Base-by-base conservation (phyloP, 2,113 vertebrate species). In the Gambusia affinis region DNA sequence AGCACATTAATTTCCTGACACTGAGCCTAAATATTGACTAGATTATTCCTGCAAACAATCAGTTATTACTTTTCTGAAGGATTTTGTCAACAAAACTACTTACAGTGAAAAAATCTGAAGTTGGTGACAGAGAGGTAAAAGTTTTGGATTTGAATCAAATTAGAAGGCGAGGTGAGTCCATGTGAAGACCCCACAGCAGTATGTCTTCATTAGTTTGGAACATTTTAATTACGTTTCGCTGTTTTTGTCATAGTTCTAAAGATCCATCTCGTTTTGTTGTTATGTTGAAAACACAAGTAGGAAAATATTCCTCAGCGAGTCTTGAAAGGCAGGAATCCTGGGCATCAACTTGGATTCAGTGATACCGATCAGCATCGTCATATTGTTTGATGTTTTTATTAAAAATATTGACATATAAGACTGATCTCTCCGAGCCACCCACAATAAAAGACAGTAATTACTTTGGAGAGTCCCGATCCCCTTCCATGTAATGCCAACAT, bases 281-380 rank as follows among this genome's bases (percentile, higher is more conserved):
- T 57, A 24, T 57, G 51, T 10, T 22, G 60, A 64, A 64, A 64
- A 51, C 60, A 60, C 1, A 0, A 27, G 12, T 29, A n/a, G 47
- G 27, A 47, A 47, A 1, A 0, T 0, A 35, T 1, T 15, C 6
- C 27, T 22, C 44, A 29, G 27, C 11, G n/a, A 63, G 10, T 37
- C 29, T 57, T 63, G 57, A 73, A 51, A 51, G 30, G 39, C n/a
- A 63, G n/a, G 22, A 79, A 54, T 79, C 42, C 27, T 63, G 57
- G 70, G 54, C 63, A 64, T 24, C 44, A 54, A 10, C 42, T 27
- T 30, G 24, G 12, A 54, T 3, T 37, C 31, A 17, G 47, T 27
- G 57, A 65, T 65, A 63, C 42, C 28, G 47, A 79, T 73, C 44
- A 68, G 47, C 42, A 67, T 39, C 14, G 51, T 47, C 42, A 29